Base-by-base conservation (phyloP, 2,113 vertebrate species). In the Typhlomys cinereus region DNA sequence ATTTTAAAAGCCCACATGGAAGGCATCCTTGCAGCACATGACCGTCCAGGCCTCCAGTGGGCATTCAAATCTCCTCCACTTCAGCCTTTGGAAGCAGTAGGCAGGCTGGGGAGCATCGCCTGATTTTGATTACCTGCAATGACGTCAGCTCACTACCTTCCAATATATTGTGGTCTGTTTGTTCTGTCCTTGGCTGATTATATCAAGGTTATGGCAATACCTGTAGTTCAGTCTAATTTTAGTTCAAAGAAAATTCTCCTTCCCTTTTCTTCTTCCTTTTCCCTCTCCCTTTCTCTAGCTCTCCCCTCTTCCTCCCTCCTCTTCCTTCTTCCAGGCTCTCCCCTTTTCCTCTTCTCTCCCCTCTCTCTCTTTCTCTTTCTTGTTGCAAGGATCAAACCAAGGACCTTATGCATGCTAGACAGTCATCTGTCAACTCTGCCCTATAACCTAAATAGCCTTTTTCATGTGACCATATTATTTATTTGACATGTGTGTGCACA, bases 1-100 rank as follows among this genome's bases (percentile, higher is more conserved):
- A 91, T 88, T 95, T 92, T 90, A 88, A 94, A 95, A 95, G 70
- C 44, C 88, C n/a, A 70, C 73, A 36, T 39, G 79, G 88, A 93
- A 79, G 85, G 69, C 9, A 91, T 93, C 64, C 81, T 50, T 79
- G 85, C 91, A 78, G 92, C 82, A 87, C 15, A 79, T 4, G 70
- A 79, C 52, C 84, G 57, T 85, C 70, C 50, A 61, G 25, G 5
- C 21, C 27, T 20, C 73, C 48, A 48, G 79, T 13, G 74, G 50
- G 21, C 80, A 46, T 85, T 84, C 78, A 64, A 92, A 85, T 70
- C 25, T 59, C 11, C n/a, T 75, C 61, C n/a, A 4, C 14, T 34
- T 39, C 39, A 21, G 41, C 36, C 61, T 88, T 95, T 75, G 13
- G n/a, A 75, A 73, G 39, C 3, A 36, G 69, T 2, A 12, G 17